phyloP scores from a whole-genome alignment of 2,888 invertebrate genomes.

The Sarcophaga carnaria region DNA sequence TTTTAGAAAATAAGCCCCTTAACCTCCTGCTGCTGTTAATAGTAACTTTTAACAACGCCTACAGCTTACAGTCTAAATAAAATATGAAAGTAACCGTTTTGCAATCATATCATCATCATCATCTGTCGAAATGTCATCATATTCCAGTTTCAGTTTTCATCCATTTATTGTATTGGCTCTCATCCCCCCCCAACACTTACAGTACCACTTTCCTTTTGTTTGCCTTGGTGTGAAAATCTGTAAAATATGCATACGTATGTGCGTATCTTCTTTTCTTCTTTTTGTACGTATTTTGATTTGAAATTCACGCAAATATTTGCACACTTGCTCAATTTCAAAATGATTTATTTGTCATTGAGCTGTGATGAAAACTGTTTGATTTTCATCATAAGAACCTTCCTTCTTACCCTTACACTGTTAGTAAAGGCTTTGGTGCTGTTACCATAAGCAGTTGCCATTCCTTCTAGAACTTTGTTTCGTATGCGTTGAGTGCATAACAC shows the following conservation, averaged over 20 bases:
- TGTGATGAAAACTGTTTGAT: slow-evolving; percentile 61
- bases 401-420: neutral
- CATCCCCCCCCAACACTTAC: neutral
- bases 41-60: neutral
- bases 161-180: neutral
- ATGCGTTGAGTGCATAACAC: neutral
- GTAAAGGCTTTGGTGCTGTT: neutral
- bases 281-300: slow-evolving; percentile 38
- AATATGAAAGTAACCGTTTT: neutral
- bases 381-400: slow-evolving; percentile 31
- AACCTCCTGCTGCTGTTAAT: neutral
- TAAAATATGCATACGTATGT: neutral
- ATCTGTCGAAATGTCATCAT: slow-evolving; percentile 53
- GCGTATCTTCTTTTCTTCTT: neutral
- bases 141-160: neutral
- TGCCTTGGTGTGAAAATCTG: too few relatives aligned
- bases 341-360: slow-evolving; percentile 69
- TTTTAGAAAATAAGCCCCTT: neutral
- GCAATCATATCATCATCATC: slow-evolving; percentile 10
- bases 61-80: neutral
- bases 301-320: slow-evolving; percentile 68
- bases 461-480: neutral
- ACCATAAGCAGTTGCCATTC: neutral
- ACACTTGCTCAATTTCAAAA: slow-evolving; percentile 70
- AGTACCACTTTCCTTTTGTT: neutral